Conservation (phyloP, 53 echinoderm and acorn worm genomes). For the Temnopleurus reevesii region DNA sequence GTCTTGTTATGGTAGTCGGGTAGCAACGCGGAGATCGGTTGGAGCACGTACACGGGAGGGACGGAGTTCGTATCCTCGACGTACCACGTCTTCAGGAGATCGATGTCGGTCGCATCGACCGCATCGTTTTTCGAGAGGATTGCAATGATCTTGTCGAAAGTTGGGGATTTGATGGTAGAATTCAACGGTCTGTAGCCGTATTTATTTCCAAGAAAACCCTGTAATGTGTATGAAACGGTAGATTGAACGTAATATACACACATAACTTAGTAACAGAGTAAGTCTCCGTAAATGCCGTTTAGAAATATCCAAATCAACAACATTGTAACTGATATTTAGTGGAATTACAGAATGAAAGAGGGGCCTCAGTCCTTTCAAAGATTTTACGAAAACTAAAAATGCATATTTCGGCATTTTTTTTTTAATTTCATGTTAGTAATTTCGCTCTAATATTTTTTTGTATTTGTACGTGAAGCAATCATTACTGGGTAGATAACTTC, state of each 20-base stretch:
- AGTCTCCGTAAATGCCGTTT: too few species aligned
- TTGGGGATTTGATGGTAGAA: constrained; percentile 59
- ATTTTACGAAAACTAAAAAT: too few species aligned
- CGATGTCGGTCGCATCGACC: constrained; percentile 29
- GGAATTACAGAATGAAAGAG: background rate
- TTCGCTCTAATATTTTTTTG: too few species aligned
- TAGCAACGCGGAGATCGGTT: constrained; percentile 79
- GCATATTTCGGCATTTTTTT: too few species aligned
- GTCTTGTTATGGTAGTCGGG: constrained; percentile 71
- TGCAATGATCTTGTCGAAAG: constrained; percentile 64
- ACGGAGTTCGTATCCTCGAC: constrained; percentile 76
- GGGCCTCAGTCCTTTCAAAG: background rate
- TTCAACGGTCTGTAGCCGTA: constrained; percentile 89
- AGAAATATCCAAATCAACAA: background rate
- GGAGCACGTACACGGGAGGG: constrained; percentile 76
- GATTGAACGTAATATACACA: background rate
- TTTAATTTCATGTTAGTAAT: too few species aligned
- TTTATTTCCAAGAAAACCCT: constrained; percentile 90
- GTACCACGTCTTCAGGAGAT: constrained; percentile 78
- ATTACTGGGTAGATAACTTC: too few species aligned
- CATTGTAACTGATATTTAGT: background rate
- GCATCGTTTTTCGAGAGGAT: constrained; percentile 38
- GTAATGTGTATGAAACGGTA: background rate
- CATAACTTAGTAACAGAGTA: background rate
- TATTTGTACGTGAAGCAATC: too few species aligned